A percentile compares a stretch with the other conserved stretches of the same genome.
phyloP scores from a whole-genome alignment of 2,113 vertebrate genomes.

The Psittacus erithacus region DNA sequence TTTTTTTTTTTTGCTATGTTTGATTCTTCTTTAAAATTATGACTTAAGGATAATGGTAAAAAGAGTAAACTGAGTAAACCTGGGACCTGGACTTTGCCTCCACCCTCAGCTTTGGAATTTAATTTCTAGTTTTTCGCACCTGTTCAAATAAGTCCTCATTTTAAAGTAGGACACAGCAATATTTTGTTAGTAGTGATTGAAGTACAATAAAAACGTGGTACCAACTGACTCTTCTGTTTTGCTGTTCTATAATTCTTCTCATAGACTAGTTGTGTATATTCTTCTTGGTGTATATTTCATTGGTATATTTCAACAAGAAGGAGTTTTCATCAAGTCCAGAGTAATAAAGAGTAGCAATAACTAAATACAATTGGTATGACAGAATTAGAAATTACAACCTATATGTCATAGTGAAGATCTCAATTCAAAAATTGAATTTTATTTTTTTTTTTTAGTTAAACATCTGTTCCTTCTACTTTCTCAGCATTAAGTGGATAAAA shows the following conservation, averaged over 20 bases:
- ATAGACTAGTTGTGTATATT: not conserved
- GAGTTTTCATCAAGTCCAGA: not conserved
- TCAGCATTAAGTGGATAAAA: not conserved
- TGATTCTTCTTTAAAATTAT: not conserved
- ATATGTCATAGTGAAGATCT: not conserved
- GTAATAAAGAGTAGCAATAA: not conserved
- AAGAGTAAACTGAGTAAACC: not conserved
- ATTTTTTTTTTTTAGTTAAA: not conserved
- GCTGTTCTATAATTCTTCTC: not conserved
- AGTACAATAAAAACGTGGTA: not conserved
- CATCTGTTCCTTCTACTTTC: not conserved
- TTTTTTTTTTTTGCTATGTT: not conserved
- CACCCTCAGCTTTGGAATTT: not conserved
- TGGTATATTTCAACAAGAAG: not conserved
- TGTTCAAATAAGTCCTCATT: not conserved
- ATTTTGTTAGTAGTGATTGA: not conserved
- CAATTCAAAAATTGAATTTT: not conserved
- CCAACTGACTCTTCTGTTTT: not conserved
- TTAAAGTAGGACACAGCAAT: not conserved
- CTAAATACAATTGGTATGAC: not conserved
- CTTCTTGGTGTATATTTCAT: not conserved
- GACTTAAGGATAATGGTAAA: not conserved
- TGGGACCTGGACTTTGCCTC: not conserved
- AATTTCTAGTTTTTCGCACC: not conserved
- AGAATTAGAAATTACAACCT: not conserved